Base-by-base conservation (phyloP, 1,140 invertebrate genomes). In the Catajapyx aquilonaris region DNA sequence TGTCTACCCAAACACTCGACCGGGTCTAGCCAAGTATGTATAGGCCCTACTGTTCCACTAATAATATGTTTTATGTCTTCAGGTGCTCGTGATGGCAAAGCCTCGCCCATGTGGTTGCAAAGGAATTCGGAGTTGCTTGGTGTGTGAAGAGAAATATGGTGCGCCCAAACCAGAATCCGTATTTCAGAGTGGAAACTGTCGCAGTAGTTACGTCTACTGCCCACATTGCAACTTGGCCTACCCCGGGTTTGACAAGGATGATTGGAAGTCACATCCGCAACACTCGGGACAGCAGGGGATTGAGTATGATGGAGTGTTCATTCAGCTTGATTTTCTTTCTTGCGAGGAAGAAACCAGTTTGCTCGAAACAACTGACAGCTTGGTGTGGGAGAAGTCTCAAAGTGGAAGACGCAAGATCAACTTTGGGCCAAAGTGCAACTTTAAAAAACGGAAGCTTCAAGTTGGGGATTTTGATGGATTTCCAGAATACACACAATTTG, bases 391-490 rank as follows among this genome's bases (percentile, higher is more conserved):
- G 42, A 60, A 66, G 22, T 97, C 93, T 2, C 93, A 97, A 59
- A 96, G 90, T 57, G 94, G 93, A 3, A 65, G 94, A 36, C 69
- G 81, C 42, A 97, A 97, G 59, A 88, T 83, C 71, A 96, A 98
- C 59, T 98, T 76, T 65, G 94, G 94, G 10, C 93, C 94, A 2
- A 95, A 95, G 62, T 88, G 90, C 17, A 98, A 98, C 60, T 98
- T 98, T 52, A 97, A 96, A 51, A 91, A 87, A 52, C 69, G 71
- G 45, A 91, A 86, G 56, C 55, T 96, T 13, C 73, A 69, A 41
- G 40, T 71, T 33, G 81, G 76, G 1, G 55, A 65, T 22, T 98
- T 98, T 50, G 59, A 65, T 38, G 94, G 94, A 1, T 85, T 97
- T 56, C 93, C 94, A 2, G 49, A 52, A 17, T 81, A 69, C 56